These are phyloP conservation scores for Eilema griseolum DNA, from an alignment of 2,888 invertebrate species.

Conservation along the genomic window DNA sequence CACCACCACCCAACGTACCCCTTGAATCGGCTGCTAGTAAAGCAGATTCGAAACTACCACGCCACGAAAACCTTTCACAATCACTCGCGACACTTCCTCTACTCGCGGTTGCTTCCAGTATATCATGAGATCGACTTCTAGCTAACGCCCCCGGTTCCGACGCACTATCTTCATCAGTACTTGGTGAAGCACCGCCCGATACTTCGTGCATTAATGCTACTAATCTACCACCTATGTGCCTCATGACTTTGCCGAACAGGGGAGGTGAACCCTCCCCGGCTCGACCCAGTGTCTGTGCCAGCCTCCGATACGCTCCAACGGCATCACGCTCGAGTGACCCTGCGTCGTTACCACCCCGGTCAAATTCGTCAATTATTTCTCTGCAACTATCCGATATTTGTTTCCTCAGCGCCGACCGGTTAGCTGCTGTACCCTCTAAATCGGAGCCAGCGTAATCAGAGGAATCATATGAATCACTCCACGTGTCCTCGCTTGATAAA, in stretches of 20 bases:
- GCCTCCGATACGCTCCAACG: conserved; percentile 94
- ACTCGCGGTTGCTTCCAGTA: conserved; percentile 88
- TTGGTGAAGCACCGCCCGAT: conserved; percentile 92
- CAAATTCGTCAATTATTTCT: conserved; percentile 95
- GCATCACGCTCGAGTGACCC: conserved; percentile 90
- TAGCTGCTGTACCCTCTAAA: conserved; percentile 89
- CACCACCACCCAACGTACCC: conserved; percentile 91
- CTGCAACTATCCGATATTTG: conserved; percentile 96
- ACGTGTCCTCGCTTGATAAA: conserved; percentile 96
- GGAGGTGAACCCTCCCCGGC: conserved; percentile 92
- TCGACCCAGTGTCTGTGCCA: conserved; percentile 94
- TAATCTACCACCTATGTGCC: conserved; percentile 94
- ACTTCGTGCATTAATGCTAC: conserved; percentile 97
- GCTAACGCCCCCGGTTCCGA: conserved; percentile 90
- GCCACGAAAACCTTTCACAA: conserved; percentile 96
- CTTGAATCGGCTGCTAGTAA: conserved; percentile 95
- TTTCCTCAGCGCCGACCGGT: conserved; percentile 91
- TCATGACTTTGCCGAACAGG: conserved; percentile 95
- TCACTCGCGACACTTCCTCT: conserved; percentile 92
- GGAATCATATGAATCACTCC: conserved; percentile 97
- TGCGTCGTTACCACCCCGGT: conserved; percentile 89
- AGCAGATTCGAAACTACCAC: conserved; percentile 97
- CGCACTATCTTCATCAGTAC: conserved; percentile 91
- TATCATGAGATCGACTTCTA: conserved; percentile 94
- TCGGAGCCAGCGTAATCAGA: conserved; percentile 97